A percentile compares a stretch with the other conserved stretches of the same genome.
Evolutionary conservation across 2,888 invertebrate genomes (phyloP).

Genomic region (Heliothis peltigera): DNA sequence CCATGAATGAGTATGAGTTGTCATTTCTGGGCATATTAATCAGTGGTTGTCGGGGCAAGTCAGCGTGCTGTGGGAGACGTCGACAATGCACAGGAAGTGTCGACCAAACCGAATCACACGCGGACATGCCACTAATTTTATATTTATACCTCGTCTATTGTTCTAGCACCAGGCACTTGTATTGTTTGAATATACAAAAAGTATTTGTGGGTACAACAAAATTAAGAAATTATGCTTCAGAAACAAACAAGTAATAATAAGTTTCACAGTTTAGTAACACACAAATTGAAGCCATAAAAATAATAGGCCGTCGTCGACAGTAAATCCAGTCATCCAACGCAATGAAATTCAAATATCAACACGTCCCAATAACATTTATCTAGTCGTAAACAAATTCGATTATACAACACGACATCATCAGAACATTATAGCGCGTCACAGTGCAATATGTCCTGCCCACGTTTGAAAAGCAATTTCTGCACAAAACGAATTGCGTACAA

Average conservation of each 20-base stretch:
- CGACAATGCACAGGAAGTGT: slow-evolving; percentile 88
- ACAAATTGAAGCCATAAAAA: slow-evolving; percentile 31
- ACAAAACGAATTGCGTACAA: slow-evolving; percentile 68
- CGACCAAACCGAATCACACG: slow-evolving; percentile 84
- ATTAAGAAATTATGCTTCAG: slow-evolving; percentile 3
- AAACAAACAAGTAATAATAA: slow-evolving; percentile 26
- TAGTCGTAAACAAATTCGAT: slow-evolving; percentile 64
- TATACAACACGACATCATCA: slow-evolving; percentile 64
- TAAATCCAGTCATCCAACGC: slow-evolving; percentile 38
- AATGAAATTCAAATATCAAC: slow-evolving; percentile 64
- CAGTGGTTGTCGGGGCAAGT: slow-evolving; percentile 74
- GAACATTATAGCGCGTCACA: slow-evolving; percentile 55
- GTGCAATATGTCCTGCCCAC: slow-evolving; percentile 64
- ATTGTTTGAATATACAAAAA: slow-evolving; percentile 34
- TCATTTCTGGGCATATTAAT: slow-evolving; percentile 60
- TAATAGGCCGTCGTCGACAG: slow-evolving; percentile 43
- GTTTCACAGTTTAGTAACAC: slow-evolving; percentile 50
- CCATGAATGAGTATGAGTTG: slow-evolving; percentile 10
- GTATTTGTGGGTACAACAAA: slow-evolving; percentile 2
- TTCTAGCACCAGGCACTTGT: slow-evolving; percentile 61
- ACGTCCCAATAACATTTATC: slow-evolving; percentile 60
- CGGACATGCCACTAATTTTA: slow-evolving; percentile 82
- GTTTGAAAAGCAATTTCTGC: slow-evolving; percentile 79
- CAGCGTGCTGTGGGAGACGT: slow-evolving; percentile 77
- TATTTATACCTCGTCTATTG: slow-evolving; percentile 75